Evolutionary conservation across 2,888 invertebrate species (phyloP), one percentile per base, ranked within the genome.

Genomic region (Yponomeuta malinellus): DNA sequence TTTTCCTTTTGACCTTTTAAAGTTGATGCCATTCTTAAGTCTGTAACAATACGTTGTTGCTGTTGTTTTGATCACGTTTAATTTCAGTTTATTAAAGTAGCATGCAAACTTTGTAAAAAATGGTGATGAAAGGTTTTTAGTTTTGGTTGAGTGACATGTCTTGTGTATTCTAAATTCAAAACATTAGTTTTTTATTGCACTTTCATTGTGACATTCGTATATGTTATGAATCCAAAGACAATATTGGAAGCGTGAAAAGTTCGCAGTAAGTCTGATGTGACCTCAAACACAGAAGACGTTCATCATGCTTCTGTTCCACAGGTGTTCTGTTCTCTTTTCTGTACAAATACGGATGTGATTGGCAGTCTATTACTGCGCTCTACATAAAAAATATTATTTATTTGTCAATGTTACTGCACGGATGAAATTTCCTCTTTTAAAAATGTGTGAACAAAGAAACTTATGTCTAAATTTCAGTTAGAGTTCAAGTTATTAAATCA

Each of bases 1-100:
- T 88, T 90, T 70, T 89, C 90, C 79, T 87, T 90, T 75, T 79
- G 81, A 69, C 81, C 73, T 79, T 87, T 90, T 64, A 82, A 75
- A 73, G 85, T 78, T 74, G 81, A 79, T 76, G 85, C 79, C 89
- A 89, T 89, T 65, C 4, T 65, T 33, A 65, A 4, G 10, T 31
- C 68, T 10, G 68, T 23, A 43, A 68, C 43, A 68, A 37, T 43
- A 48, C n/a, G 48, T 43, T 10, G 65, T n/a, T 33, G 33, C 29
- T 65, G 33, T 65, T 65, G 31, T 65, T 52, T 65, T 65, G 65
- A 48, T 68, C 68, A 68, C 68, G 68, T 37, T 43, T 68, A 68
- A 68, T 68, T 68, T 68, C 48, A 68, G 12, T 68, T 43, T 68
- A 43, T 23, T 65, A 65, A 65, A 59, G 52, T 29, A 65, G 12